Evolutionary conservation across 2,797 vertebrate genomes (phyloP), one percentile per base, ranked within the genome.

Genomic region (Arnoldichthys spilopterus): DNA sequence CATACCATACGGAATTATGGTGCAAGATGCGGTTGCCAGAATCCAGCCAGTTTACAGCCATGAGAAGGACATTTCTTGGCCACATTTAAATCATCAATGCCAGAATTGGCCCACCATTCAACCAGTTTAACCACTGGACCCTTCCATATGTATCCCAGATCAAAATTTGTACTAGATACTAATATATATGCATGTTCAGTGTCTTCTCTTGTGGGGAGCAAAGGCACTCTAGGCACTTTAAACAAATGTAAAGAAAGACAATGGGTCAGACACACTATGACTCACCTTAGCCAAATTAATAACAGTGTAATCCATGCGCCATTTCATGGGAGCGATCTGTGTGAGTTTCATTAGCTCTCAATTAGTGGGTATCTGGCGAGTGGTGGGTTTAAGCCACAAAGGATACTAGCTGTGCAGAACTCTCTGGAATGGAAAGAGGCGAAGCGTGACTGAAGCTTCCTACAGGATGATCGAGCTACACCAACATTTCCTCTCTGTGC

Each of bases 371-470:
- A 78, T 74, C 82, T 77, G 20, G 30, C 66, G 34, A 45, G 79
- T 20, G 51, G 34, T 53, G 58, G 56, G 66, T 64, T 77, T 74
- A 74, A 74, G 53, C 73, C 73, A 70, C 76, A 71, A 70, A 64
- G 79, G 70, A 80, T 53, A 69, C 61, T 68, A 76, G 59, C 67
- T 59, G n/a, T 43, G 61, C 61, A 74, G 64, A 74, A 76, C 64
- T 74, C 59, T 37, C 64, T 45, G 32, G 75, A 83, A 85, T 72
- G 74, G 73, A 73, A 61, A 82, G 82, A 82, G 74, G 74, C 28
- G 59, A 82, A 79, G 82, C 77, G 47, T 85, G 84, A 83, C 79
- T 53, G 66, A 77, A 75, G 78, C 73, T 85, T 85, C 79, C 82
- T 83, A 78, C 74, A 79, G 54, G 82, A 82, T 69, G 61, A 82